phyloP scores from a whole-genome alignment of 2,888 invertebrate species.

The Cerastis leucographa region DNA sequence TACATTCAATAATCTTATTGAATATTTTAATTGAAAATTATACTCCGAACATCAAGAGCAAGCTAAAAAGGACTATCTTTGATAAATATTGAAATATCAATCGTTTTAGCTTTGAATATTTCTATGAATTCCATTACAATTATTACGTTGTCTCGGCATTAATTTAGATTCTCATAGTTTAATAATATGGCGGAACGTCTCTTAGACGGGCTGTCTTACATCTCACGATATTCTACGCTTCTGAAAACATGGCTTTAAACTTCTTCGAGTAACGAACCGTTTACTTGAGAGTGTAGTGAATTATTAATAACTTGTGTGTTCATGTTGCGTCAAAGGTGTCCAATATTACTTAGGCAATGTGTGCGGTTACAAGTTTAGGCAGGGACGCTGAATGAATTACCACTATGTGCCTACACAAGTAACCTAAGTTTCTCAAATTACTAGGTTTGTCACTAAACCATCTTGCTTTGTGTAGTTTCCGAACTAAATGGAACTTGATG shows the following conservation, averaged over 20 bases:
- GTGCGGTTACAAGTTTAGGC: constrained; percentile 53
- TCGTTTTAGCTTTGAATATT: constrained; percentile 36
- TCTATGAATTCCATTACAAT: constrained; percentile 48
- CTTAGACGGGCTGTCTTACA: constrained; percentile 25
- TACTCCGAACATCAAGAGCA: constrained; percentile 22
- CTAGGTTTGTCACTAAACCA: constrained; percentile 46
- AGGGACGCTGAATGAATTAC: constrained; percentile 41
- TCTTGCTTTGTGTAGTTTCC: constrained; percentile 51
- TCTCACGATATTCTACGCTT: constrained; percentile 43
- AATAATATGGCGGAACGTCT: constrained; percentile 44
- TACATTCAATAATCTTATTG: constrained; percentile 12
- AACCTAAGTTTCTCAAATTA: constrained; percentile 53
- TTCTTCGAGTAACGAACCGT: constrained; percentile 47
- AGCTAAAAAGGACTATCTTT: constrained; percentile 24
- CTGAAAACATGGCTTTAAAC: constrained; percentile 49
- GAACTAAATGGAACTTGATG: constrained; percentile 54
- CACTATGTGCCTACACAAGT: constrained; percentile 32
- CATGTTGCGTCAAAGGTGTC: constrained; percentile 60
- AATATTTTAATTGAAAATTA: constrained; percentile 26
- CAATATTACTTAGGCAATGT: constrained; percentile 58
- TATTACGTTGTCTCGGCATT: constrained; percentile 31
- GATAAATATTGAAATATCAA: constrained; percentile 53
- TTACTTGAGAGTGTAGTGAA: constrained; percentile 57
- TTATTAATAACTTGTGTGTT: constrained; percentile 62
- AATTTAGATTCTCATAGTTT: constrained; percentile 45